Conservation (phyloP, 2,113 vertebrate genomes). For the Pelmatolapia mariae region DNA sequence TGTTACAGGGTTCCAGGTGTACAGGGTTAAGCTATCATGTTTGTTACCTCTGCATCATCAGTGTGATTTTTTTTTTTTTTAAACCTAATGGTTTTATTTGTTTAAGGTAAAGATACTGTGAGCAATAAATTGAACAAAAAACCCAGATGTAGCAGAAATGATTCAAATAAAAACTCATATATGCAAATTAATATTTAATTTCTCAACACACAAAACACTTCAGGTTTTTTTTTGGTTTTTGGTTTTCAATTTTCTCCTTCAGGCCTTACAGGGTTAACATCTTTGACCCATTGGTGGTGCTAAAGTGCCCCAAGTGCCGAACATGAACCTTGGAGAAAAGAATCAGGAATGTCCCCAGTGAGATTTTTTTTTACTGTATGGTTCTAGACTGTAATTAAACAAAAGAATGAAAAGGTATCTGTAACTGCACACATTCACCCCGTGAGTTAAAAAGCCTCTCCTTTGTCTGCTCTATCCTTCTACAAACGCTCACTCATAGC, state of each 20-base stretch:
- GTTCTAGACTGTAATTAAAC: neutral
- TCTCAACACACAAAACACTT: neutral
- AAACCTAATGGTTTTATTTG: neutral
- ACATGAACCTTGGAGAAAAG: neutral
- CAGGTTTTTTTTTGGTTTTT: neutral
- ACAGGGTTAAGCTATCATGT: neutral
- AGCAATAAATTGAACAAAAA: neutral
- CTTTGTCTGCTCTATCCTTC: constrained; percentile 4
- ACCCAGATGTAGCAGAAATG: neutral
- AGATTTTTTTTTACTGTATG: neutral
- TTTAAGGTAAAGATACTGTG: neutral
- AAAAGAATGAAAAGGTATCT: neutral
- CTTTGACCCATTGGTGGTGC: neutral
- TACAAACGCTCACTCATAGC: neutral
- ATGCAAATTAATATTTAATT: neutral
- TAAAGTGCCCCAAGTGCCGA: neutral
- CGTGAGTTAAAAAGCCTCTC: neutral
- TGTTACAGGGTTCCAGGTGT: neutral
- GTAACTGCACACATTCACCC: neutral
- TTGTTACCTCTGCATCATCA: neutral
- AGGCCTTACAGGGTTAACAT: neutral
- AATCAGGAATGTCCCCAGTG: neutral
- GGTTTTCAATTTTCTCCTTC: neutral
- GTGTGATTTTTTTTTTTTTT: neutral
- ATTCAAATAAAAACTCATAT: neutral